Conservation (phyloP, 2,888 invertebrate species). For the Cantharis nigra region DNA sequence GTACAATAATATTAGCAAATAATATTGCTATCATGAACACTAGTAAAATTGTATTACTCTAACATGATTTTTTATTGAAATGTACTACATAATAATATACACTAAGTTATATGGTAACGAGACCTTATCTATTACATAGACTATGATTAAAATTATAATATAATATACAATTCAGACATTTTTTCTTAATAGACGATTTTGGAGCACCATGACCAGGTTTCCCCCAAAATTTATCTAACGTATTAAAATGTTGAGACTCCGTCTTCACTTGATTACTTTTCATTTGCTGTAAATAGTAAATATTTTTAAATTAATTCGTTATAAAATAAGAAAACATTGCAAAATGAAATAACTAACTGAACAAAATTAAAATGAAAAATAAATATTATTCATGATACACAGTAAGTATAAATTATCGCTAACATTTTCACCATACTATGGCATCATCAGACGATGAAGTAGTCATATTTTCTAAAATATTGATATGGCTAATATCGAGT, state of each 20-base stretch:
- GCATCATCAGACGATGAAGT: too few species aligned
- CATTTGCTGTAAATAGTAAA: constrained; percentile 59
- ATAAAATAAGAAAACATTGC: neutral
- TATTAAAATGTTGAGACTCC: constrained; percentile 71
- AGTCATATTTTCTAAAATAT: too few species aligned
- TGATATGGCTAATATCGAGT: too few species aligned
- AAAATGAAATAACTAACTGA: neutral
- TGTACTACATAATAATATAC: too few species aligned
- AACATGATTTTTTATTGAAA: too few species aligned
- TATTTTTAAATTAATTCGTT: neutral
- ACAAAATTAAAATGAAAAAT: too few species aligned
- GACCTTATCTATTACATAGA: neutral
- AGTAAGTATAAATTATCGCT: too few species aligned
- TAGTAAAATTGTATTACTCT: too few species aligned
- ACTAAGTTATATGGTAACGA: neutral
- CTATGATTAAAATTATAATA: constrained; percentile 41
- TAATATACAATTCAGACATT: constrained; percentile 48
- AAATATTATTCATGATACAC: too few species aligned
- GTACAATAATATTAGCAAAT: too few species aligned
- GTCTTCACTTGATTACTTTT: constrained; percentile 67
- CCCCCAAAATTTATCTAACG: constrained; percentile 80
- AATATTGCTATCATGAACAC: too few species aligned
- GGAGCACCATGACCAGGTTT: constrained; percentile 73
- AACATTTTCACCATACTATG: too few species aligned
- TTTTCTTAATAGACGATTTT: constrained; percentile 45